Base-by-base conservation (phyloP, 1,140 invertebrate genomes). In the Leptestheria dahalacensis region DNA sequence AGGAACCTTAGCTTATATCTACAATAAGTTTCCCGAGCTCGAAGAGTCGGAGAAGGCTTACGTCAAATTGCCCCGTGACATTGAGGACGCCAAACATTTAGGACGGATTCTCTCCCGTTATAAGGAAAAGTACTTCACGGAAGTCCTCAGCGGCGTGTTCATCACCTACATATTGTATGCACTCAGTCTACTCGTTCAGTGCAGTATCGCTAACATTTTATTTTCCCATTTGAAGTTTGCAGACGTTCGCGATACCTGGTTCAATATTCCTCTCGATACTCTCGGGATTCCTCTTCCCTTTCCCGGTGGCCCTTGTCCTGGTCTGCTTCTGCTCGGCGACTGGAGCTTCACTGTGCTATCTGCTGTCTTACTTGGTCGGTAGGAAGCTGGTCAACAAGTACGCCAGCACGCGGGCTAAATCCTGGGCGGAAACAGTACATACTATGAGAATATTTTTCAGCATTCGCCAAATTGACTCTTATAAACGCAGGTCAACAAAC, bases 191-290 rank as follows among this genome's bases (percentile, higher is more conserved):
- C 41, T 23, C 12, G 12, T 28, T 24, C 29, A 12, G 55, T 26
- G 15, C 15, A n/a, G 28, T 18, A 26, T 60, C 18, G 33, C 33
- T 64, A 57, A 46, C 18, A 52, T 20, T 23, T 29, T 51, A 41
- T 75, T 1, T 70, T 66, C 59, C 62, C 61, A 57, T 57, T 67
- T 68, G 55, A 71, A 97, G 92, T 75, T 80, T 99, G 65, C 96
- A 99, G 81, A 95, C 96, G 62, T 99, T 99, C 77, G 96, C 95
- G 65, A 99, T 99, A 75, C 96, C 96, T 65, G 96, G 96, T 64
- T 98, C 95, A 28, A 86, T 99, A 69, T 98, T 97, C 71, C 75
- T 99, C 41, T 97, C 93, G 61, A 96, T 99, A 65, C 75, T 99
- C 24, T 93, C 91, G 62, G 97, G 97, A 64, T 99, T 97, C 75